Conservation (phyloP, 2,888 invertebrate genomes). For the Agrochola lota region DNA sequence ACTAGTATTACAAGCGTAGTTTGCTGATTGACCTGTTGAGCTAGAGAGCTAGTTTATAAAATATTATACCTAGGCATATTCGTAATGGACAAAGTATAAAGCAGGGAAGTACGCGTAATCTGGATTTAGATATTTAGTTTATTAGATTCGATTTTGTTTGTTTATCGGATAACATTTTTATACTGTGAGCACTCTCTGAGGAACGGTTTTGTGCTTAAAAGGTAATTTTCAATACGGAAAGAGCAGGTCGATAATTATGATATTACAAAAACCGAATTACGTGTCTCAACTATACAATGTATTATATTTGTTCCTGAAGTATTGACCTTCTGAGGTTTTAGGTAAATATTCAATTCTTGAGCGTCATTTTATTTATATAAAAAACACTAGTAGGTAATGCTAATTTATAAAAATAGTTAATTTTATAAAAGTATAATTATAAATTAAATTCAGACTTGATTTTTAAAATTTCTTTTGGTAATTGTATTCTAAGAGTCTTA, state of each 20-base stretch:
- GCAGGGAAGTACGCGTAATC: background rate
- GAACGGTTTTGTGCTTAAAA: background rate
- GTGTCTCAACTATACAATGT: background rate
- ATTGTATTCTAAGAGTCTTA: background rate
- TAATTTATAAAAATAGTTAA: background rate
- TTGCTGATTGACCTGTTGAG: conserved; percentile 13
- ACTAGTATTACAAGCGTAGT: background rate
- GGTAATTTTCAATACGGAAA: background rate
- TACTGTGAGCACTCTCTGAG: too few species aligned
- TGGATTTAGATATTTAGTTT: background rate
- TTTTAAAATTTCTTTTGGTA: background rate
- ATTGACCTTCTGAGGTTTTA: background rate
- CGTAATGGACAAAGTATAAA: background rate
- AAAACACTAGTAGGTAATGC: background rate
- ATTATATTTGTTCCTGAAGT: background rate
- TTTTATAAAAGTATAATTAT: background rate
- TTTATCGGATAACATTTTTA: background rate
- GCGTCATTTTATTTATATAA: background rate
- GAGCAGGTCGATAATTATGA: background rate
- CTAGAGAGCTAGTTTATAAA: background rate
- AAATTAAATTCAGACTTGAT: background rate
- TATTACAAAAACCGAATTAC: background rate
- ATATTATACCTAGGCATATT: too few species aligned
- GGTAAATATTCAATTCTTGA: too few species aligned
- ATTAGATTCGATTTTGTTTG: background rate